Conservation (phyloP, 2,888 invertebrate species). For the Drosophila tanythrix region DNA sequence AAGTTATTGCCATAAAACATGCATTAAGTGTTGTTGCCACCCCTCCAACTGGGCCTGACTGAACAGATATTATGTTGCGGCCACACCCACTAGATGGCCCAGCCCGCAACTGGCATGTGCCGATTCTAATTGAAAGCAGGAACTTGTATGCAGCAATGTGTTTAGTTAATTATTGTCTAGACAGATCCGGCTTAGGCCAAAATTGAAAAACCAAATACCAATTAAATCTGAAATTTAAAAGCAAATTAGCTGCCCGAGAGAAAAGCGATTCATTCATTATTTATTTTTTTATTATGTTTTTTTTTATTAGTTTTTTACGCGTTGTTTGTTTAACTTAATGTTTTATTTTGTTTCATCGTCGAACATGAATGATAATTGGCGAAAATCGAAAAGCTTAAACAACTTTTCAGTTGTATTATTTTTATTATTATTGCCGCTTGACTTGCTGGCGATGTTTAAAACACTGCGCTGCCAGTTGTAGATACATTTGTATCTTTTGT, state of each 20-base stretch:
- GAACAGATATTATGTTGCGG: conserved; percentile 17
- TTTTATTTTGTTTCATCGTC: background rate
- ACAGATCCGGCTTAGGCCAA: conserved; percentile 4
- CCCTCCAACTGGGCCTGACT: background rate
- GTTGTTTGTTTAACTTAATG: background rate
- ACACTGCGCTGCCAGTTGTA: conserved; percentile 45
- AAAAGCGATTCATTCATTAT: background rate
- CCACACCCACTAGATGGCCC: conserved; percentile 27
- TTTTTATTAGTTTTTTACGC: background rate
- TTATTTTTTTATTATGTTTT: background rate
- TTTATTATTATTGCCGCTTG: conserved; percentile 40
- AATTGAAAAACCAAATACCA: background rate
- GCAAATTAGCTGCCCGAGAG: background rate
- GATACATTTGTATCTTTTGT: conserved; percentile 67
- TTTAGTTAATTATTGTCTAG: conserved; percentile 44
- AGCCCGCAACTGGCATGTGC: conserved; percentile 37
- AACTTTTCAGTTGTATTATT: background rate
- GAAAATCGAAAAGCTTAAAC: background rate
- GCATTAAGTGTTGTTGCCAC: background rate
- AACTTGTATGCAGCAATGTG: conserved; percentile 55
- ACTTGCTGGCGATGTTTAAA: conserved; percentile 36
- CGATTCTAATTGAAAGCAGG: conserved; percentile 41
- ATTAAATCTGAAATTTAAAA: background rate
- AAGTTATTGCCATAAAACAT: conserved; percentile 20
- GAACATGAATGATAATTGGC: background rate